Evolutionary conservation across 2,113 vertebrate genomes (phyloP).

Genomic region (Ceyx margarethae): DNA sequence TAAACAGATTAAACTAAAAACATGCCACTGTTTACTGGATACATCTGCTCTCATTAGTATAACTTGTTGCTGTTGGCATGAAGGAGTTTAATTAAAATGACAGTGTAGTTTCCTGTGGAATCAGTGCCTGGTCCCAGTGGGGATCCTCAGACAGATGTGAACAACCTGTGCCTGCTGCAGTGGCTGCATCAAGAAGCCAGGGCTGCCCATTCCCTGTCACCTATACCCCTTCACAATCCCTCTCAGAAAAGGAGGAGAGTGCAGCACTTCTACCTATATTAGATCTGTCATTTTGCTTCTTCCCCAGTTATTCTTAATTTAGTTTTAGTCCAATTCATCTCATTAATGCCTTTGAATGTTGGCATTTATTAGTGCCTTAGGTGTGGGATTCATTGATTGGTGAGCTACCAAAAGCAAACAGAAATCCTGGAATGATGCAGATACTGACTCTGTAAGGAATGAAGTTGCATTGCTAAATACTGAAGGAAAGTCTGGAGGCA

Average conservation of each 20-base stretch:
- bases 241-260: not conserved
- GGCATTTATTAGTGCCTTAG: not conserved
- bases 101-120: constrained; percentile 6
- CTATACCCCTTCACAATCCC: not conserved
- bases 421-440: not conserved
- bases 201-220: not conserved
- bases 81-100: constrained; percentile 38
- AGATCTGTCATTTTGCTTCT: not conserved
- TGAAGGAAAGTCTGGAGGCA: not conserved
- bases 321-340: not conserved
- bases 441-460: not conserved
- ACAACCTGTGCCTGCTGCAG: not conserved
- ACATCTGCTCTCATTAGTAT: constrained; percentile 62
- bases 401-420: not conserved
- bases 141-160: not conserved
- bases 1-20: constrained; percentile 63
- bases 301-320: not conserved
- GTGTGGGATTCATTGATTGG: not conserved
- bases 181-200: not conserved
- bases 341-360: rapidly evolving
- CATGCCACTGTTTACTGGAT: constrained; percentile 52
- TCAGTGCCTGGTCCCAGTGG: not conserved
- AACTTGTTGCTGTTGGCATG: constrained; percentile 58
- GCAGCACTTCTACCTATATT: not conserved
- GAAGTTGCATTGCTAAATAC: not conserved